Percentiles rank a stretch among this genome's conserved stretches.
Evolutionary conservation across 2,888 invertebrate genomes (phyloP).

Genomic region (Hyposoter didymator): DNA sequence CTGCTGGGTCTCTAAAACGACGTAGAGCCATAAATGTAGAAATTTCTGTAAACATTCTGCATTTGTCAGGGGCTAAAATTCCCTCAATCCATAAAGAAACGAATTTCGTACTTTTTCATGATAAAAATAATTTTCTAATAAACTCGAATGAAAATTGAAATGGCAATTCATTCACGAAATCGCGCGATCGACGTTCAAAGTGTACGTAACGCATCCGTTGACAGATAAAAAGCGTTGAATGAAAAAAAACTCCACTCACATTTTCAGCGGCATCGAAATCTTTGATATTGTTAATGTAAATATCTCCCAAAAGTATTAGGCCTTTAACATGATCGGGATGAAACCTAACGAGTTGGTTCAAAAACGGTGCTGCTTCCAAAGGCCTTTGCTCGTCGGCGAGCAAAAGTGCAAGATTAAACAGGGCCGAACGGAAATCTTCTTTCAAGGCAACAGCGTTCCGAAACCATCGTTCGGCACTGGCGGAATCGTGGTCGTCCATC

Average conservation of each 20-base stretch:
- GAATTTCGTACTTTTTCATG: not conserved
- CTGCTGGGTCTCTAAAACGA: not conserved
- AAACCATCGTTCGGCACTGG: conserved; percentile 96
- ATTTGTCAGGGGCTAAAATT: not conserved
- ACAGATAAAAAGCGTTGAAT: too few species aligned
- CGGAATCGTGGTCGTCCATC: conserved; percentile 96
- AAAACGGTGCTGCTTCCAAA: conserved; percentile 95
- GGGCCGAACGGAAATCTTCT: conserved; percentile 95
- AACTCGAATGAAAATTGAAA: not conserved
- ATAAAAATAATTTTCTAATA: not conserved
- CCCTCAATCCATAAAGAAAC: not conserved
- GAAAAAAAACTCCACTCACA: conserved; percentile 86
- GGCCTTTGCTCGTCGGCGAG: conserved; percentile 95
- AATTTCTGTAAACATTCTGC: not conserved
- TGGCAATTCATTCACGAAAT: not conserved
- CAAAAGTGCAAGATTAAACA: conserved; percentile 96
- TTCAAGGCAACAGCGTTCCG: conserved; percentile 94
- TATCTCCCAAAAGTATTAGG: conserved; percentile 96
- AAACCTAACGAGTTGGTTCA: conserved; percentile 95
- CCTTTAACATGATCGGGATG: conserved; percentile 98
- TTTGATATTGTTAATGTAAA: conserved; percentile 97
- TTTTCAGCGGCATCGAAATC: conserved; percentile 97
- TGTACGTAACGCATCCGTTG: too few species aligned
- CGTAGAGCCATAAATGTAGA: not conserved
- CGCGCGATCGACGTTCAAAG: not conserved